Evolutionary conservation across 2,113 vertebrate genomes (phyloP).

Genomic region (Peromyscus maniculatus): DNA sequence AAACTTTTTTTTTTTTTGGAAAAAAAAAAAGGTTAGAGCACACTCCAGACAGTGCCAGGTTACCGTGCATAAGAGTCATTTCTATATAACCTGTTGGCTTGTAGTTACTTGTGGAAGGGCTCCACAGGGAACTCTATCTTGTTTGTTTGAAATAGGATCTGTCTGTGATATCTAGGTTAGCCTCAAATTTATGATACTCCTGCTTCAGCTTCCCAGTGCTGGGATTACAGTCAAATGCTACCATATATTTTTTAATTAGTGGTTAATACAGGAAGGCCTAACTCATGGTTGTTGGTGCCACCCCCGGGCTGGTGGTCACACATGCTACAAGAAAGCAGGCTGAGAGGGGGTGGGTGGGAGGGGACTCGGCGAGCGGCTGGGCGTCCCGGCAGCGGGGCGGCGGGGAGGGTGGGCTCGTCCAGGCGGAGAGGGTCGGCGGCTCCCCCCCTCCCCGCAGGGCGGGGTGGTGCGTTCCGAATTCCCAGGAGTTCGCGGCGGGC

Average conservation of each 20-base stretch:
- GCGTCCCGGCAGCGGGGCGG: background rate
- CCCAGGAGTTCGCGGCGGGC: slow-evolving; percentile 82
- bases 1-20: slow-evolving; percentile 79
- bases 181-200: background rate
- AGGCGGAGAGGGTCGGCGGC: slow-evolving; percentile 55
- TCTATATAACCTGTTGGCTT: background rate
- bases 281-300: no score
- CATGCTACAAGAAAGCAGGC: no score
- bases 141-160: background rate
- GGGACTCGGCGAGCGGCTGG: background rate
- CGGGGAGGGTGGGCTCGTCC: background rate
- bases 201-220: background rate
- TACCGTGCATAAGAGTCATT: background rate
- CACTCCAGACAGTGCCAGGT: background rate
- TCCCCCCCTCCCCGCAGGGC: slow-evolving; percentile 72
- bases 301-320: no score
- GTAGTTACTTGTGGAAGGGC: background rate
- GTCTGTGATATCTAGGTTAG: background rate
- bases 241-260: background rate
- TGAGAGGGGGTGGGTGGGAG: background rate
- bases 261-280: no score
- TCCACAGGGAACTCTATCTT: background rate
- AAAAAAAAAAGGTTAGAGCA: no score
- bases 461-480: slow-evolving; percentile 84
- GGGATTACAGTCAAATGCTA: background rate